Evolutionary conservation across 1,140 invertebrate species (phyloP).

Genomic region (Euborellia annulipes): DNA sequence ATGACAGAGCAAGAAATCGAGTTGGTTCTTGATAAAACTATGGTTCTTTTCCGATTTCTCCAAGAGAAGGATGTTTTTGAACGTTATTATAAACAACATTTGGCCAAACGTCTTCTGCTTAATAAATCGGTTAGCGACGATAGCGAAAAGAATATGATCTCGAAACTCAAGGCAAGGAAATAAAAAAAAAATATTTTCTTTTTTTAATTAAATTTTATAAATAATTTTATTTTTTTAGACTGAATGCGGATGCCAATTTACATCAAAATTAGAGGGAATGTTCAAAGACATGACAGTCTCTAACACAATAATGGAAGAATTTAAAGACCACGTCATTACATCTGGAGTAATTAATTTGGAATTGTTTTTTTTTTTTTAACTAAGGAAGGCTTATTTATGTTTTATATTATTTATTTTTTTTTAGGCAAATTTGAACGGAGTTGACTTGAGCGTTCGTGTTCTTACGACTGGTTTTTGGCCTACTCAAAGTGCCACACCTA

Average conservation of each 20-base stretch:
- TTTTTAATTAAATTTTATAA: not conserved
- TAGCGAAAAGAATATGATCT: conserved; percentile 99
- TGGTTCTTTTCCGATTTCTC: conserved; percentile 98
- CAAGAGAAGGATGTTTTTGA: conserved; percentile 99
- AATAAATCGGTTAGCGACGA: conserved; percentile 99
- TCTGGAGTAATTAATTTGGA: conserved; percentile 42
- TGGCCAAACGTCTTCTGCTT: conserved; percentile 89
- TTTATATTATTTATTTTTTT: conserved; percentile 18
- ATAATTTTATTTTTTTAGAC: conserved; percentile 43
- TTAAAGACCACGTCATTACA: conserved; percentile 70
- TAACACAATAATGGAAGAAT: conserved; percentile 97
- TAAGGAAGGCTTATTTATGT: no score
- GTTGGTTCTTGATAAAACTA: conserved; percentile 92
- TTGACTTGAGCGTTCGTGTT: conserved; percentile 92
- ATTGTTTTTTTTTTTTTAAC: conserved; percentile 11
- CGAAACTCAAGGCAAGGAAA: conserved; percentile 94
- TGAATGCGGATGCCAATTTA: conserved; percentile 99
- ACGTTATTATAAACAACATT: conserved; percentile 97
- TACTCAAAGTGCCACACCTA: conserved; percentile 79
- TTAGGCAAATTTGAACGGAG: conserved; percentile 62
- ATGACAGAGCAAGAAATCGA: conserved; percentile 99
- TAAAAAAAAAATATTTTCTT: no score
- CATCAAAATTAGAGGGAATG: conserved; percentile 99
- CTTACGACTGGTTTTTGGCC: conserved; percentile 99
- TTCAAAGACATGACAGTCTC: conserved; percentile 99